Evolutionary conservation across 2,888 invertebrate species (phyloP), one percentile per base, ranked within the genome.

Genomic region (Coecobrya sp.): DNA sequence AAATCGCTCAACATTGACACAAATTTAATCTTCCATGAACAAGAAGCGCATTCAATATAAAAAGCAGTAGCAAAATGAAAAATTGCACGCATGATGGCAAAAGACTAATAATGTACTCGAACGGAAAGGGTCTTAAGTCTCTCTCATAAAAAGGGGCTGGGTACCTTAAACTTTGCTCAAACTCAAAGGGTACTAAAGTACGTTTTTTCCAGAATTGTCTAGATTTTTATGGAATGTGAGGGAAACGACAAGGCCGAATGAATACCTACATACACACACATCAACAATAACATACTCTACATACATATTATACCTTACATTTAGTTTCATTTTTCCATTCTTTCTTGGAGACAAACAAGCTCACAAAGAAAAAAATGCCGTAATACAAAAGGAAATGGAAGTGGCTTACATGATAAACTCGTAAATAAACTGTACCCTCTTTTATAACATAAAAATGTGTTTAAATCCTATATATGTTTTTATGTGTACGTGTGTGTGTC

Each of bases 311-410:
- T n/a, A n/a, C n/a, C n/a, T n/a, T n/a, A n/a, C n/a, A n/a, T n/a
- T n/a, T n/a, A 16, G 52, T 52, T 52, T 52, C 65, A 65, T 22
- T 65, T 22, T 16, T 2, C 70, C 7, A 22, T 73, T 73, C 13
- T 73, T 42, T n/a, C n/a, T n/a, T n/a, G n/a, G 22, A 16, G 79
- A 81, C 79, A 81, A 49, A 25, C 79, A 52, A 81, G 73, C n/a
- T 19, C 11, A 79, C 19, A 81, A 52, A 10, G 76, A 49, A 81
- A 81, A 52, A 49, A 52, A 76, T 45, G 45, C 45, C 76, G 36
- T n/a, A 70, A 10, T 42, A n/a, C 22, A 19, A 10, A 27, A 65
- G 4, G 25, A 27, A 65, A 65, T 27, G 30, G 55, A 55, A 55
- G 55, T 55, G 19, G 13, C 55, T 55, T 55, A 49, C 4, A n/a